Evolutionary conservation across 2,888 invertebrate species (phyloP).

Genomic region (Euplexia lucipara): DNA sequence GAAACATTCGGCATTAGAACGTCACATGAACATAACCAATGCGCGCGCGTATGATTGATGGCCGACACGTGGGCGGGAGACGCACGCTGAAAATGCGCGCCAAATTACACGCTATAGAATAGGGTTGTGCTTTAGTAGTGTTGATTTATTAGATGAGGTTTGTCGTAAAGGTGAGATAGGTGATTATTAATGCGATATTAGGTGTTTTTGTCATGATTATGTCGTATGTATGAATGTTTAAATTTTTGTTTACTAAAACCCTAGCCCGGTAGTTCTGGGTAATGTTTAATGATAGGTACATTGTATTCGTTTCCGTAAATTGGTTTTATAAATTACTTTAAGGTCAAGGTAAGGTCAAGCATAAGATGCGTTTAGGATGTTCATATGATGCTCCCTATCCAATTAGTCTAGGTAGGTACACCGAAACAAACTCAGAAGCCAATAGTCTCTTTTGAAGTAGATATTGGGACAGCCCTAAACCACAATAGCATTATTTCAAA

Average conservation of each 20-base stretch:
- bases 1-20: slow-evolving; percentile 84
- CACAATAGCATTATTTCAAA: slow-evolving; percentile 54
- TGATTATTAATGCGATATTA: neutral
- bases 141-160: slow-evolving; percentile 48
- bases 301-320: too few species aligned
- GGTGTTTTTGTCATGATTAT: neutral
- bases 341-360: too few species aligned
- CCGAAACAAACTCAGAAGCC: too few species aligned
- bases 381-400: too few species aligned
- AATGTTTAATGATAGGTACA: too few species aligned
- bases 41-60: slow-evolving; percentile 84
- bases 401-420: too few species aligned
- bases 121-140: slow-evolving; percentile 61
- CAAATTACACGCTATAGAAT: slow-evolving; percentile 78
- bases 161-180: neutral
- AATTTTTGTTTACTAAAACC: too few species aligned
- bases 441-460: too few species aligned
- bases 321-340: too few species aligned
- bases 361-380: too few species aligned
- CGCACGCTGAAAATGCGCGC: slow-evolving; percentile 82
- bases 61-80: slow-evolving; percentile 80
- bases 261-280: too few species aligned
- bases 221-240: too few species aligned
- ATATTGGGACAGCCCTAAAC: slow-evolving; percentile 51
- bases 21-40: slow-evolving; percentile 83